Base-by-base conservation (phyloP, 2,888 invertebrate genomes). In the Leptopilina syphax region DNA sequence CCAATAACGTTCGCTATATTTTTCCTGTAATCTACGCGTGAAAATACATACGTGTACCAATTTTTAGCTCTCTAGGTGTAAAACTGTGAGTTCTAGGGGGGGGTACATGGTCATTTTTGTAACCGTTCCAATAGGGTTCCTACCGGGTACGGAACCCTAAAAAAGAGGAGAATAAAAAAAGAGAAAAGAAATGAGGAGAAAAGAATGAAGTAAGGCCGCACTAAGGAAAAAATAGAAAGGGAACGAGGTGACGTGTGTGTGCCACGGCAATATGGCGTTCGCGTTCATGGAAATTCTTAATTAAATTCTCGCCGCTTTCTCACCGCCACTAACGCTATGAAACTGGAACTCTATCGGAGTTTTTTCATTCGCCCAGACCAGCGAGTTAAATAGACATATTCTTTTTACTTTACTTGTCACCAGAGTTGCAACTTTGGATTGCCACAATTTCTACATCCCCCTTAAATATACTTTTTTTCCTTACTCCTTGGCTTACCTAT, bases 281-380 rank as follows among this genome's bases (percentile, higher is more conserved):
- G 80, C 83, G 82, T 76, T 86, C 85, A 85, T 85, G 86, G 86
- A 88, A 87, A 90, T 88, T 90, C 89, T 89, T 90, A 90, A 90
- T 91, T 90, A 89, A 90, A 90, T 90, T 88, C 87, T 85, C 85
- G 83, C 84, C 81, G 84, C 84, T 84, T 84, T 84, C 83, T 81
- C 79, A 66, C 77, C 76, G 73, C 73, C 73, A 73, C 4, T 3
- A 34, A 57, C 9, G 73, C 79, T 68, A 79, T 81, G 80, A 50
- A 82, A 80, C 80, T 82, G 81, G 80, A 82, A 84, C 84, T 84
- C 82, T 78, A 79, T 79, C 78, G 65, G 83, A 82, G 82, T 82
- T 84, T 84, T 84, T 84, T 81, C 82, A 82, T 83, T 83, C 83
- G 68, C 41, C 78, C 50, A 70, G 80, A 81, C 47, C 78, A 70